Percentiles rank a stretch among this genome's conserved stretches.
Conservation (phyloP, 2,888 invertebrate species). For the Plebejus anna region DNA sequence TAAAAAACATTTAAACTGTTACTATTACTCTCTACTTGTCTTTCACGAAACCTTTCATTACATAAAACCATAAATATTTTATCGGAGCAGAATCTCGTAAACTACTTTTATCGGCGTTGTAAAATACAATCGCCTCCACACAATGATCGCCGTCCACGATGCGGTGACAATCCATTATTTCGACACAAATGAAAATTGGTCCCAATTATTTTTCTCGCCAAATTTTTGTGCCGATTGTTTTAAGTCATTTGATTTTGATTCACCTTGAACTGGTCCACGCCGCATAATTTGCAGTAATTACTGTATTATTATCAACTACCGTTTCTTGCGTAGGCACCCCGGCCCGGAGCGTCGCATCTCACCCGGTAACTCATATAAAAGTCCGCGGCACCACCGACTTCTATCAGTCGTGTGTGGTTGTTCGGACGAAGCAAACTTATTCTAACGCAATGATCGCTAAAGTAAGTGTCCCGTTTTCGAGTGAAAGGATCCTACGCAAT, state of each 20-base stretch:
- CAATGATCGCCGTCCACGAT: background rate
- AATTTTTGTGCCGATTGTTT: constrained; percentile 35
- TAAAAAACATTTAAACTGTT: background rate
- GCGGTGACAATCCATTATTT: constrained; percentile 11
- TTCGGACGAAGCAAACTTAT: constrained; percentile 72
- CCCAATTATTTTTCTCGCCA: constrained; percentile 15
- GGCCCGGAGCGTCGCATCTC: constrained; percentile 62
- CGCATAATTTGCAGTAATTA: constrained; percentile 74
- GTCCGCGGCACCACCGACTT: constrained; percentile 57
- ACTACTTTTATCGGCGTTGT: background rate
- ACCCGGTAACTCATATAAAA: constrained; percentile 71
- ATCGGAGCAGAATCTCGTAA: background rate
- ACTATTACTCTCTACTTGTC: background rate
- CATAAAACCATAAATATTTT: background rate
- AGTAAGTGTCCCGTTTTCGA: constrained; percentile 60
- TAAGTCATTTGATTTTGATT: constrained; percentile 42
- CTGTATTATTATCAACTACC: constrained; percentile 74
- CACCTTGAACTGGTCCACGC: constrained; percentile 68
- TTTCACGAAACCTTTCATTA: background rate
- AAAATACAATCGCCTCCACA: background rate
- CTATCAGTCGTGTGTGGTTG: constrained; percentile 77
- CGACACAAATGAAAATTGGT: background rate
- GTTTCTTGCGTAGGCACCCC: constrained; percentile 69
- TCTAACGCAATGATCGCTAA: constrained; percentile 74
- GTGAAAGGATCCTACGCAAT: constrained; percentile 57